phyloP scores from a whole-genome alignment of 2,888 invertebrate genomes.

The Alitta virens region DNA sequence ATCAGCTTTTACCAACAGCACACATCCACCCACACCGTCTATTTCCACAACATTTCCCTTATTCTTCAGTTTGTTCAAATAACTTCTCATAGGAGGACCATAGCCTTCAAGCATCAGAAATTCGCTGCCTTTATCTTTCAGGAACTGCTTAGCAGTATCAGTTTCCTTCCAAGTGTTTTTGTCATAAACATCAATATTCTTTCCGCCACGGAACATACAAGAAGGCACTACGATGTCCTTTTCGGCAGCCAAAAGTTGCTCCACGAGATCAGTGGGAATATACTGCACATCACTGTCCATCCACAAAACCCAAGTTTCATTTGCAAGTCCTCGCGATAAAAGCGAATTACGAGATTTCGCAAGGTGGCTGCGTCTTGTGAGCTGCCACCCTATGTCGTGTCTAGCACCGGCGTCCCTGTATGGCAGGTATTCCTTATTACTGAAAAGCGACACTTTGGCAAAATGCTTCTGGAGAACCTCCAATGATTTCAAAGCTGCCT shows the following conservation, averaged over 20 bases:
- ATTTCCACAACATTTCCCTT: slow-evolving; percentile 42
- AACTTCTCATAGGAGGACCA: slow-evolving; percentile 33
- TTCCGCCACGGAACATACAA: slow-evolving; percentile 36
- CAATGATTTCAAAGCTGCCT: slow-evolving; percentile 32
- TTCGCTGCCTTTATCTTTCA: slow-evolving; percentile 25
- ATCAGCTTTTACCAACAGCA: slow-evolving; percentile 38
- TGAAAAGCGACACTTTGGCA: slow-evolving; percentile 32
- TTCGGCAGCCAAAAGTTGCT: slow-evolving; percentile 40
- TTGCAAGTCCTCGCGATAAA: slow-evolving; percentile 32
- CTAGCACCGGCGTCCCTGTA: background rate
- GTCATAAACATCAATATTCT: slow-evolving; percentile 35
- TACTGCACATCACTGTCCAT: slow-evolving; percentile 44
- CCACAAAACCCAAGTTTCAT: slow-evolving; percentile 46
- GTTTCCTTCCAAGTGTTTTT: slow-evolving; percentile 52
- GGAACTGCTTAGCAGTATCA: slow-evolving; percentile 32
- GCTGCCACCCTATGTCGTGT: slow-evolving; percentile 36
- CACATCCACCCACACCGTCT: slow-evolving; percentile 52
- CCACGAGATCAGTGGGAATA: slow-evolving; percentile 41
- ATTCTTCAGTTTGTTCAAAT: slow-evolving; percentile 39
- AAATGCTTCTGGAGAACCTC: slow-evolving; percentile 33
- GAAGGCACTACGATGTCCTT: slow-evolving; percentile 41
- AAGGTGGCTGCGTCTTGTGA: slow-evolving; percentile 39
- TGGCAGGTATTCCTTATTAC: slow-evolving; percentile 18
- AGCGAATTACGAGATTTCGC: slow-evolving; percentile 44
- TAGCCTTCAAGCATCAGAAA: slow-evolving; percentile 48